phyloP scores from a whole-genome alignment of 2,888 invertebrate species.

The Periphyllus acericola region DNA sequence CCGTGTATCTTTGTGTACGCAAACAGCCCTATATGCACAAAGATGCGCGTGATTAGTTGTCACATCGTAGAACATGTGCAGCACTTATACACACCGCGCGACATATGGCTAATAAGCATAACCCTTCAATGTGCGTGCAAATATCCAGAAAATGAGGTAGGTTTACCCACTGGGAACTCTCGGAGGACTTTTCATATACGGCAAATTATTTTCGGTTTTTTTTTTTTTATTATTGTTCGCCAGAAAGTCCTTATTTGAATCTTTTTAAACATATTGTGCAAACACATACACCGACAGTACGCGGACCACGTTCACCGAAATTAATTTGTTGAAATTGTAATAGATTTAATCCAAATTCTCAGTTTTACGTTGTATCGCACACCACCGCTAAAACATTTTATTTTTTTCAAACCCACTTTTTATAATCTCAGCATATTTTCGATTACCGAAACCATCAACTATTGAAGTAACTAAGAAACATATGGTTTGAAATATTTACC shows the following conservation, averaged over 20 bases:
- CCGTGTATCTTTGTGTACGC: slow-evolving; percentile 34
- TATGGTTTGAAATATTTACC: too few species aligned
- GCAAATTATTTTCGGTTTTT: not conserved
- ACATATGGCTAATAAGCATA: slow-evolving; percentile 49
- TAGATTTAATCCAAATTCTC: not conserved
- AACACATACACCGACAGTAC: not conserved
- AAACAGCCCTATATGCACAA: slow-evolving; percentile 7
- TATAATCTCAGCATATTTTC: not conserved
- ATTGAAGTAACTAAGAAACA: too few species aligned
- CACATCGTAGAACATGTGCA: slow-evolving; percentile 49
- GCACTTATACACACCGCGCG: slow-evolving; percentile 17
- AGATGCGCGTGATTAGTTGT: slow-evolving; percentile 45
- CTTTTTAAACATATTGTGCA: too few species aligned
- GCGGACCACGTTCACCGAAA: not conserved
- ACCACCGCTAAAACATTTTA: not conserved
- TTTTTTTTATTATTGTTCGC: not conserved
- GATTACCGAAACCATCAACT: not conserved
- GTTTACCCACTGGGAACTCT: not conserved
- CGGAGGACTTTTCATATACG: not conserved
- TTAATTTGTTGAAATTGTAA: not conserved
- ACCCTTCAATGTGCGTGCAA: slow-evolving; percentile 40
- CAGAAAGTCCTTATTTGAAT: too few species aligned
- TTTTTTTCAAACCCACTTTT: not conserved
- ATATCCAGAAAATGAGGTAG: slow-evolving; percentile 13
- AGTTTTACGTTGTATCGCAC: too few species aligned